phyloP scores from a whole-genome alignment of 2,797 vertebrate species.

The Peromyscus melanophrys region DNA sequence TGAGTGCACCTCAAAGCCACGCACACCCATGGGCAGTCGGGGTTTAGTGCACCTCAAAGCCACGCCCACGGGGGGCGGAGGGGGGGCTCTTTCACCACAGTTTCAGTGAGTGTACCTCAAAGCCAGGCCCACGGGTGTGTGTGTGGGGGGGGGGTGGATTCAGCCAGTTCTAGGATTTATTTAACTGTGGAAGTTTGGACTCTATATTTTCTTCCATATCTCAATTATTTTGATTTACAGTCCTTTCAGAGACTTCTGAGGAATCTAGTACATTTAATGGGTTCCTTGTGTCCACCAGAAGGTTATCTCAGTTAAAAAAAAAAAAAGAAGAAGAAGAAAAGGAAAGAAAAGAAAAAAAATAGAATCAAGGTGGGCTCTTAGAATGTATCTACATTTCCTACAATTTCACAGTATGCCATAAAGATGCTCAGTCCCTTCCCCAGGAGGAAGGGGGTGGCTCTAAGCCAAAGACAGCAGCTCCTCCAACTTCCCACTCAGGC shows the following conservation, averaged over 20 bases:
- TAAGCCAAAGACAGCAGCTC: not conserved
- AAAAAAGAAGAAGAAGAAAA: not conserved
- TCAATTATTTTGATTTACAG: not conserved
- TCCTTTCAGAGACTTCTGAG: not conserved
- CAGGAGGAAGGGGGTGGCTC: not conserved
- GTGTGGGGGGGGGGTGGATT: not conserved
- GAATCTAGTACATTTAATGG: no score
- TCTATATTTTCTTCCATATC: not conserved
- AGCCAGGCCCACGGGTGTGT: no score
- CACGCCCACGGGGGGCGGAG: no score
- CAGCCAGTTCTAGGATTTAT: not conserved
- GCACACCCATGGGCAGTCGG: no score
- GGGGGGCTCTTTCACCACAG: fast-evolving
- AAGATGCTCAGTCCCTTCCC: fast-evolving
- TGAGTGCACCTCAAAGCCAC: fast-evolving
- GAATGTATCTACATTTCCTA: not conserved
- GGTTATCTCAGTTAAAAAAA: not conserved
- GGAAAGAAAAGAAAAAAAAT: not conserved
- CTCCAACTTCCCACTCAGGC: not conserved
- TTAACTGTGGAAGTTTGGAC: not conserved
- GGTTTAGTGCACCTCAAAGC: not conserved
- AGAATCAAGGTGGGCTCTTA: not conserved
- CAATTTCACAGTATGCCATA: fast-evolving
- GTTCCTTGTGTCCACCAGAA: not conserved
- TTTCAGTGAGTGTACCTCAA: not conserved